phyloP scores from a whole-genome alignment of 2,797 vertebrate genomes.

The Anableps anableps region DNA sequence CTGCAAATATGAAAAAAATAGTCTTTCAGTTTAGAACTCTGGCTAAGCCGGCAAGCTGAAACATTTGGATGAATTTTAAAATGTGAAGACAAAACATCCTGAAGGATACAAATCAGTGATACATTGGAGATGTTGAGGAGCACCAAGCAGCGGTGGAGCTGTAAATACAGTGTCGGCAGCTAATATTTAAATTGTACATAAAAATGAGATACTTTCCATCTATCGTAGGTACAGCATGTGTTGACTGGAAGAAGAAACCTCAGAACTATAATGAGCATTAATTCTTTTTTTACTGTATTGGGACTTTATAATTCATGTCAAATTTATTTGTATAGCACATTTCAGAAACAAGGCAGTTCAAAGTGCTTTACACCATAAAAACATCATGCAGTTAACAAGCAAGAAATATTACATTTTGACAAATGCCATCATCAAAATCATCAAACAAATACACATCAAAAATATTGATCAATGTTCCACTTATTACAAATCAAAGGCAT shows the following conservation, averaged over 20 bases:
- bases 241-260: background rate
- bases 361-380: too few species aligned
- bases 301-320: too few species aligned
- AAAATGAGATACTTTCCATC: background rate
- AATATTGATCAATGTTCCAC: too few species aligned
- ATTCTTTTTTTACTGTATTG: background rate
- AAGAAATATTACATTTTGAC: too few species aligned
- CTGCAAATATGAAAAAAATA: conserved; percentile 10
- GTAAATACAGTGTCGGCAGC: background rate
- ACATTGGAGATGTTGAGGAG: conserved; percentile 15
- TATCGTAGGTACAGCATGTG: background rate
- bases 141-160: too few species aligned
- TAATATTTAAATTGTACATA: background rate
- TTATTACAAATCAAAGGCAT: too few species aligned
- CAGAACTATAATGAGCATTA: background rate
- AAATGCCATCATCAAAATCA: too few species aligned
- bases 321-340: too few species aligned
- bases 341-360: too few species aligned
- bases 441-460: too few species aligned
- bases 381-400: too few species aligned
- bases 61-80: conserved; percentile 23
- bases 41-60: conserved; percentile 11
- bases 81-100: conserved; percentile 26
- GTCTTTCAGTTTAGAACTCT: conserved; percentile 1
- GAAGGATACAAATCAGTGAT: conserved; percentile 47